Conservation (phyloP, 2,797 vertebrate species). For the Hafferia zeledoni region DNA sequence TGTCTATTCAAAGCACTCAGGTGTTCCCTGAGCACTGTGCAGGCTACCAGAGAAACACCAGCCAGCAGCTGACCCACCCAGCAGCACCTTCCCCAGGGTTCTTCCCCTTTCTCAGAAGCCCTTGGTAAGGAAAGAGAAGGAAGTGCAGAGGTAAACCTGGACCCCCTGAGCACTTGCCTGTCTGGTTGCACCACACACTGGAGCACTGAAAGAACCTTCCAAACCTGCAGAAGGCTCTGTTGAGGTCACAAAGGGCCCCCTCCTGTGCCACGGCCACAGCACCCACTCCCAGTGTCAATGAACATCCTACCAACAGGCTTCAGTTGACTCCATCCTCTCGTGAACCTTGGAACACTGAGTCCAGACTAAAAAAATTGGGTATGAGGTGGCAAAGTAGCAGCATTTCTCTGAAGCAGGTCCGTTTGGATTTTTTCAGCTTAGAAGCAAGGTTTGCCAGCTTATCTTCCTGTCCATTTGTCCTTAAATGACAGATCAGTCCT, state of each 20-base stretch:
- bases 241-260: neutral
- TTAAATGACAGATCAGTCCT: neutral
- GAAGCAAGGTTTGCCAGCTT: neutral
- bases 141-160: neutral
- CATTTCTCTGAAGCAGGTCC: neutral
- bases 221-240: neutral
- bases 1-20: neutral
- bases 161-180: neutral
- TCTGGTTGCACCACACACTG: neutral
- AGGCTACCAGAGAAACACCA: neutral
- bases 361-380: neutral
- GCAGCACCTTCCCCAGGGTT: neutral
- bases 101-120: neutral
- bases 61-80: neutral
- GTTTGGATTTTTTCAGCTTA: neutral
- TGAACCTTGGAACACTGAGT: neutral
- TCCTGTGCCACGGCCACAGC: neutral
- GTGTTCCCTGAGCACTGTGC: neutral
- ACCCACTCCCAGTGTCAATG: neutral
- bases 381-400: neutral
- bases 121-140: neutral
- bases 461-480: neutral
- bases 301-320: rapidly evolving
- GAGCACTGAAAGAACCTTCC: neutral
- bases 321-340: neutral